Evolutionary conservation across 2,113 vertebrate genomes (phyloP).

Genomic region (Phoxinus phoxinus): DNA sequence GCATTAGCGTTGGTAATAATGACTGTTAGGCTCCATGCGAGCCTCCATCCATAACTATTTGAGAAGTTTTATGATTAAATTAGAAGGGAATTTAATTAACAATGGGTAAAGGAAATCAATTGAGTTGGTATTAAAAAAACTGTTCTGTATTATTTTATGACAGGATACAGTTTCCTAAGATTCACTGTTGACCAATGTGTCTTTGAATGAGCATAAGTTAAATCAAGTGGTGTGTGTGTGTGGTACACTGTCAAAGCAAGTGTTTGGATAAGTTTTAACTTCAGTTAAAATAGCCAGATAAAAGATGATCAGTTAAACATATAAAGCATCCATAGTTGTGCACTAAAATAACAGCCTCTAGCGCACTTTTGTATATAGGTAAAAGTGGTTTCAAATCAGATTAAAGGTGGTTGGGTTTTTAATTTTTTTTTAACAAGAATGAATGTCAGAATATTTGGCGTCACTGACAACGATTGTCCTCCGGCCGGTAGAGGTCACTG

Average conservation of each 20-base stretch:
- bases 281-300: not conserved
- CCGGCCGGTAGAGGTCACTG: slow-evolving; percentile 1
- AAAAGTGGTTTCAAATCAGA: too few species aligned
- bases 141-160: not conserved
- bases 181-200: not conserved
- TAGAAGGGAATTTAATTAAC: not conserved
- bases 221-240: not conserved
- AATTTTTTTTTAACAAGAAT: not conserved
- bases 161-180: not conserved
- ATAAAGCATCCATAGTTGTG: not conserved
- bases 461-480: not conserved
- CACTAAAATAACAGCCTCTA: not conserved
- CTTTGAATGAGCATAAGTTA: not conserved
- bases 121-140: not conserved
- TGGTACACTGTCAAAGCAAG: not conserved
- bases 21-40: not conserved
- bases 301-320: not conserved
- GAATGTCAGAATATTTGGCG: not conserved
- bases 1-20: not conserved
- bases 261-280: not conserved
- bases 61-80: not conserved
- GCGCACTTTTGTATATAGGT: too few species aligned
- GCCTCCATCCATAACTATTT: too few species aligned
- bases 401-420: not conserved
- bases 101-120: not conserved